phyloP scores from a whole-genome alignment of 2,113 vertebrate species.

The Pithys albifrons region DNA sequence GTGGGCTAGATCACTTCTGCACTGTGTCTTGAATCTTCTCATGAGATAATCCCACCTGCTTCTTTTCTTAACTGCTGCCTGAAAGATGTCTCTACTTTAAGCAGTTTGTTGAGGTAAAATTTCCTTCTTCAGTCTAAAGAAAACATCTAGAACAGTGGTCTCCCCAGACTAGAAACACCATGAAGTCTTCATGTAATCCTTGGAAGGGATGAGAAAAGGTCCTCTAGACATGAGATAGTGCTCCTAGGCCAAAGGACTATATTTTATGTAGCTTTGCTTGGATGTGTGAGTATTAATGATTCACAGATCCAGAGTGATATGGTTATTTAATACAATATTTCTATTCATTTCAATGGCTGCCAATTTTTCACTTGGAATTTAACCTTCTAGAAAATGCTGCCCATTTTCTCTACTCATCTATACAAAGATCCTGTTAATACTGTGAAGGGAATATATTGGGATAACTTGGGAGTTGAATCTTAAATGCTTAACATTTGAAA shows the following conservation, averaged over 20 bases:
- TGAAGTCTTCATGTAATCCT: not conserved
- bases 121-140: not conserved
- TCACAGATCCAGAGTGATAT: not conserved
- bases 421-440: not conserved
- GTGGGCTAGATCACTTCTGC: not conserved
- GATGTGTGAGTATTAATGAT: not conserved
- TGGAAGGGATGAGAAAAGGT: not conserved
- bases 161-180: not conserved
- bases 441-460: not conserved
- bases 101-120: not conserved
- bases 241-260: not conserved
- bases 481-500: not conserved
- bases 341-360: not conserved
- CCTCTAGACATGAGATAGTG: not conserved
- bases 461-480: not conserved
- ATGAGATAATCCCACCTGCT: fast-evolving
- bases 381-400: not conserved
- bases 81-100: not conserved
- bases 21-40: not conserved
- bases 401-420: not conserved
- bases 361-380: not conserved
- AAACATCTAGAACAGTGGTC: not conserved
- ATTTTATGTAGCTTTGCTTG: not conserved
- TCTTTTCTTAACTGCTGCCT: not conserved
- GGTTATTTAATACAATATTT: not conserved